A percentile compares a stretch with the other conserved stretches of the same genome.
phyloP scores from a whole-genome alignment of 2,113 vertebrate genomes.

The Podocnemis expansa region DNA sequence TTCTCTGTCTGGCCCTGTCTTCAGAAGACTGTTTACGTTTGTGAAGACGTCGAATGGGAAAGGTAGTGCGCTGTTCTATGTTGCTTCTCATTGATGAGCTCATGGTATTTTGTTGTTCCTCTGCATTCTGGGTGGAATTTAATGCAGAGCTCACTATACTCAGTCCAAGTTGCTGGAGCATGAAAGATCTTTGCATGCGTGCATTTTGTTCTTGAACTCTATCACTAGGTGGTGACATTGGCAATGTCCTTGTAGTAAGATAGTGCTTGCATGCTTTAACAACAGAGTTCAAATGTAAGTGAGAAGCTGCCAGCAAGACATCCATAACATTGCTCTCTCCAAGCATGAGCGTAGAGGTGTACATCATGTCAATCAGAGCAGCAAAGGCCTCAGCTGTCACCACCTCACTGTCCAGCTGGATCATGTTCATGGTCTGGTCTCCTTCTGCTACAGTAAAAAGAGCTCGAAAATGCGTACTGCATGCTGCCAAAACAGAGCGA shows the following conservation, averaged over 20 bases:
- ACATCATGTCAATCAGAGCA: slow-evolving; percentile 98
- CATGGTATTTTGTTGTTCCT: slow-evolving; percentile 73
- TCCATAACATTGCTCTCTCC: slow-evolving; percentile 99
- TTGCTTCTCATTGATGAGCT: slow-evolving; percentile 73
- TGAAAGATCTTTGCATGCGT: slow-evolving; percentile 93
- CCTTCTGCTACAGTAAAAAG: slow-evolving; percentile 94
- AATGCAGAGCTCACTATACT: slow-evolving; percentile 94
- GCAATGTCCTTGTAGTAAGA: slow-evolving; percentile 92
- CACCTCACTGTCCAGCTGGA: slow-evolving; percentile 96
- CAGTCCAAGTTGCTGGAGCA: slow-evolving; percentile 95
- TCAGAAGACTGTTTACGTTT: slow-evolving; percentile 92
- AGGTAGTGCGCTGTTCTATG: slow-evolving; percentile 86
- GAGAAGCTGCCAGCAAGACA: slow-evolving; percentile 93
- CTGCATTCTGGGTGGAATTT: slow-evolving; percentile 70
- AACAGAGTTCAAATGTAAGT: slow-evolving; percentile 94
- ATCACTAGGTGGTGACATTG: slow-evolving; percentile 88
- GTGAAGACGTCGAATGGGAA: slow-evolving; percentile 90
- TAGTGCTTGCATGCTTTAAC: slow-evolving; percentile 99
- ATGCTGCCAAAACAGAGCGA: slow-evolving; percentile 93
- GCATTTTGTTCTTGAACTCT: slow-evolving; percentile 83
- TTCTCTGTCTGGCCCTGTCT: slow-evolving; percentile 86
- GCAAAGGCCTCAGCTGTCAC: slow-evolving; percentile 97
- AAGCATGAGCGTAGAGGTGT: slow-evolving; percentile 96
- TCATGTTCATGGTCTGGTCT: slow-evolving; percentile 94
- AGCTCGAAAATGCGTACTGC: slow-evolving; percentile 96